A percentile compares a stretch with the other conserved stretches of the same genome.
phyloP scores from a whole-genome alignment of 2,888 invertebrate species.

The Adelognathus sp. region DNA sequence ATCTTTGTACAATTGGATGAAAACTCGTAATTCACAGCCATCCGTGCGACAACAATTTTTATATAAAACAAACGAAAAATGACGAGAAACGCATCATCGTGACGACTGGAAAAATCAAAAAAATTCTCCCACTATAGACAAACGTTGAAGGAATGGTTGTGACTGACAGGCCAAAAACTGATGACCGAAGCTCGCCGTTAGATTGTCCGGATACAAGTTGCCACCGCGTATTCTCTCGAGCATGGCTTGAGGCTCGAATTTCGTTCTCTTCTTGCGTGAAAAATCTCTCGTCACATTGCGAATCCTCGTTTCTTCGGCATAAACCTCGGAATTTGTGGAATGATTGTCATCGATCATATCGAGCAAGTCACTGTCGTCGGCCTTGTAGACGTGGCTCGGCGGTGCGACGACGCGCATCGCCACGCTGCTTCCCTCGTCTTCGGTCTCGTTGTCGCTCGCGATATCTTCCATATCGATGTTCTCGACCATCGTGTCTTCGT shows the following conservation, averaged over 20 bases:
- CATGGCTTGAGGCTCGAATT: constrained; percentile 88
- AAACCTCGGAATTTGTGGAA: constrained; percentile 35
- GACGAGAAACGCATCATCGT: too few relatives aligned
- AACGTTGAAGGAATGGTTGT: constrained; percentile 90
- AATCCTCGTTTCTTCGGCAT: constrained; percentile 51
- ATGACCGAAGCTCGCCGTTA: constrained; percentile 85
- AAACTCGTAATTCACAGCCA: constrained; percentile 55
- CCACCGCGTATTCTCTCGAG: constrained; percentile 86
- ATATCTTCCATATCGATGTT: constrained; percentile 7
- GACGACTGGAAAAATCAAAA: constrained; percentile 80
- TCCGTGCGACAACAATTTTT: constrained; percentile 1
- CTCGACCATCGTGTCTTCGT: constrained; percentile 40
- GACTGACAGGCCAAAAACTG: constrained; percentile 90
- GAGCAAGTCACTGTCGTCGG: constrained; percentile 62
- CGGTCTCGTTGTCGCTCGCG: constrained; percentile 29
- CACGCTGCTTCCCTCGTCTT: constrained; percentile 43
- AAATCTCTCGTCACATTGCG: constrained; percentile 68
- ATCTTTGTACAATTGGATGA: constrained; percentile 48
- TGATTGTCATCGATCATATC: constrained; percentile 42
- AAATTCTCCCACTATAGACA: constrained; percentile 92
- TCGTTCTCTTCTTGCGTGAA: constrained; percentile 80
- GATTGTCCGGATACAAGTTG: constrained; percentile 85
- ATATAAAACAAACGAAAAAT: not conserved
- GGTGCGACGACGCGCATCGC: constrained; percentile 68
- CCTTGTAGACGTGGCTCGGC: constrained; percentile 73